Evolutionary conservation across 2,113 vertebrate species (phyloP).

Genomic region (Dicaeum eximium): DNA sequence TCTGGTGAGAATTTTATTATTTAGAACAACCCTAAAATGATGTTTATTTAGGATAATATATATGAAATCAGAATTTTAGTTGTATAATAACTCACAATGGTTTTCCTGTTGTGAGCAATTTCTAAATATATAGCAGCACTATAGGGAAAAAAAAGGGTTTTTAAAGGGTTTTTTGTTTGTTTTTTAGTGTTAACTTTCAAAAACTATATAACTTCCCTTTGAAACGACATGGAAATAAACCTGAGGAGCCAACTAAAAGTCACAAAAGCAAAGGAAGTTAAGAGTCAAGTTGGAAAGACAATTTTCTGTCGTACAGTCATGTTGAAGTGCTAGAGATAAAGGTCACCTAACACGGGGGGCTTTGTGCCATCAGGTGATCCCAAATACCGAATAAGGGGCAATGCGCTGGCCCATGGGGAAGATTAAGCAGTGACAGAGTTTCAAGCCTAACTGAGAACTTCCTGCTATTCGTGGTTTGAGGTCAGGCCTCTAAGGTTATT

Average conservation of each 20-base stretch:
- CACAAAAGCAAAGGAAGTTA: constrained; percentile 37
- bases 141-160: fast-evolving
- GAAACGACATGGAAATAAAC: constrained; percentile 1
- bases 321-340: not conserved
- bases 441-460: not conserved
- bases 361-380: not conserved
- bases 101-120: constrained; percentile 4
- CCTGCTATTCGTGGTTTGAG: not conserved
- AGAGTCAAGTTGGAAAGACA: not conserved
- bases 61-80: not conserved
- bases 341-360: not conserved
- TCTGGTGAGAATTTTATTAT: not conserved
- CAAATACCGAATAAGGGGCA: not conserved
- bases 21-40: not conserved
- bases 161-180: not conserved
- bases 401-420: not conserved
- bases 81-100: not conserved
- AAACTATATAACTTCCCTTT: not conserved
- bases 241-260: not conserved
- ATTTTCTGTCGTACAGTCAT: not conserved
- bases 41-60: not conserved
- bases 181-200: not conserved
- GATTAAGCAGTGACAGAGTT: not conserved
- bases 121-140: not conserved
- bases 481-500: not conserved